A percentile compares a stretch with the other conserved stretches of the same genome.
These are phyloP conservation scores for Rhopalosiphum maidis DNA, from an alignment of 1,140 invertebrate genomes.

Conservation along the genomic window DNA sequence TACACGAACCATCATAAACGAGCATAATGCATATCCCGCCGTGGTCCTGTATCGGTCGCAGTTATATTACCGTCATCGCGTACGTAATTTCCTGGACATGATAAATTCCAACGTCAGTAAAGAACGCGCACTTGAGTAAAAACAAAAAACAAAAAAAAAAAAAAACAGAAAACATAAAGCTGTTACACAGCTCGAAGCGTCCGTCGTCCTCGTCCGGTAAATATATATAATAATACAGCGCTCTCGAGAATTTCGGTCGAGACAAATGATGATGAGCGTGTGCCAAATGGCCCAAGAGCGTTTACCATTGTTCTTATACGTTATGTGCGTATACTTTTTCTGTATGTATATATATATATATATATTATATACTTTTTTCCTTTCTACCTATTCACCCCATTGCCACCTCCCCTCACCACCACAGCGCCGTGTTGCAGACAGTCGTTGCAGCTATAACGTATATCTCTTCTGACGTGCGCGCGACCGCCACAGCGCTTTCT, in stretches of 20 bases:
- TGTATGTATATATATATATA: background rate
- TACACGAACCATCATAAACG: background rate
- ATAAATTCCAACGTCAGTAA: constrained; percentile 8
- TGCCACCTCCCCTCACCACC: background rate
- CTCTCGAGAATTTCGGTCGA: constrained; percentile 5
- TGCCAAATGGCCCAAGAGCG: constrained; percentile 50
- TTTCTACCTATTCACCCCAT: background rate
- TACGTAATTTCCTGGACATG: background rate
- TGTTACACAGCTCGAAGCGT: background rate
- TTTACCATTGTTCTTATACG: constrained; percentile 49
- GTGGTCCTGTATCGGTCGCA: background rate
- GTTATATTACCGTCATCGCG: background rate
- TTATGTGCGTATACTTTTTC: background rate
- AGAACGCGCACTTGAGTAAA: background rate
- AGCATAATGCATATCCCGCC: background rate
- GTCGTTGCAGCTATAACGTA: background rate
- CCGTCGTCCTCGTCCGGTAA: background rate
- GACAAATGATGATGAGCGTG: constrained; percentile 56
- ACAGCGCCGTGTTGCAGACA: background rate
- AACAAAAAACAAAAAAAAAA: background rate
- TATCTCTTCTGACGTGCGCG: background rate
- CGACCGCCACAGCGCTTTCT: background rate
- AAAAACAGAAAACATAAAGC: background rate
- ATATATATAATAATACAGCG: background rate
- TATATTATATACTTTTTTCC: background rate